Evolutionary conservation across 2,113 vertebrate genomes (phyloP).

Genomic region (Chiloscyllium plagiosum): DNA sequence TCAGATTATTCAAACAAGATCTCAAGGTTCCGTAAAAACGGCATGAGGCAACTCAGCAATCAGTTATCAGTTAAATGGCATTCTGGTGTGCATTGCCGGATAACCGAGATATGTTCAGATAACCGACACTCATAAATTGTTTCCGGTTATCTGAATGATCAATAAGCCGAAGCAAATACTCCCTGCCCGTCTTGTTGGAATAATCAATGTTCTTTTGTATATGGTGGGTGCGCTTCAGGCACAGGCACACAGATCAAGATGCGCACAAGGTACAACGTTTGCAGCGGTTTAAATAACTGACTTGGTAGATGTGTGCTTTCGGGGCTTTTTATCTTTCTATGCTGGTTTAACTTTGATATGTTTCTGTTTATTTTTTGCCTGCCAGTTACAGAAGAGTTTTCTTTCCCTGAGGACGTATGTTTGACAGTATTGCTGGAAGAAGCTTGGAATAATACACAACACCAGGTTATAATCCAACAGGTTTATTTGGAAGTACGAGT

Average conservation of each 20-base stretch:
- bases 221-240: neutral
- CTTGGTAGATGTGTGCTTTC: neutral
- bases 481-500: no score
- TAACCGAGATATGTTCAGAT: no score
- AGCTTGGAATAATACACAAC: neutral
- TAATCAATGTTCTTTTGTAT: neutral
- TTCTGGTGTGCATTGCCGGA: no score
- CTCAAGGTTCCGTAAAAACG: no score
- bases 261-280: neutral
- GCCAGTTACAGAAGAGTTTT: neutral
- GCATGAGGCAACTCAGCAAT: no score
- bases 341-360: neutral
- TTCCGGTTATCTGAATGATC: no score
- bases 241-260: neutral
- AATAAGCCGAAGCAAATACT: no score
- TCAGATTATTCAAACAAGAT: no score
- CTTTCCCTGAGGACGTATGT: neutral
- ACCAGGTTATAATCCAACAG: no score
- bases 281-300: neutral
- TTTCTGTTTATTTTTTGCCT: neutral
- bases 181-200: no score
- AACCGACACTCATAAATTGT: no score
- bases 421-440: neutral
- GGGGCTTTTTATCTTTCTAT: neutral
- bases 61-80: no score